Evolutionary conservation across 1,140 invertebrate genomes (phyloP).

Genomic region (Aethina tumida): DNA sequence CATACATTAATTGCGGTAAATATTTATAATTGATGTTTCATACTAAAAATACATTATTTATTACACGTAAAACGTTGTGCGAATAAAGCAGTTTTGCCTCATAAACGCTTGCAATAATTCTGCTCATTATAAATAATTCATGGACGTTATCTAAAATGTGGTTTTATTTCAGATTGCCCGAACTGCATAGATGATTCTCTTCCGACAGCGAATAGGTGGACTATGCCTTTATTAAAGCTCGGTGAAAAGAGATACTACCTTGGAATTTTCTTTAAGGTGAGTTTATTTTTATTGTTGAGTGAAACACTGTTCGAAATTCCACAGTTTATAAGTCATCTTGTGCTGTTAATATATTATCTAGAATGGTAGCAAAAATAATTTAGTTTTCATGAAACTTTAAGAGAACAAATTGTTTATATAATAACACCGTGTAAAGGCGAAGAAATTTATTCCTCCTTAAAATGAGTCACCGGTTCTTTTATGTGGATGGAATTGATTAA

Average conservation of each 20-base stretch:
- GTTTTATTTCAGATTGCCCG: conserved; percentile 54
- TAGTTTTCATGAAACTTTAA: too few species aligned
- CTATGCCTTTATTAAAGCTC: conserved; percentile 76
- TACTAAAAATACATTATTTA: neutral
- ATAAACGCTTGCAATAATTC: neutral
- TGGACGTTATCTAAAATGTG: conserved; percentile 1
- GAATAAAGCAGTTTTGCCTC: neutral
- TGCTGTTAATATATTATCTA: too few species aligned
- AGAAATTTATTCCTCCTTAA: too few species aligned
- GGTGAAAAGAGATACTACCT: conserved; percentile 82
- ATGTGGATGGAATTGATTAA: too few species aligned
- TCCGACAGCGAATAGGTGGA: conserved; percentile 63
- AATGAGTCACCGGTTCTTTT: too few species aligned
- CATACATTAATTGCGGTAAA: too few species aligned
- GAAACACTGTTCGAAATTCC: too few species aligned
- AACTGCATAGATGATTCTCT: conserved; percentile 66
- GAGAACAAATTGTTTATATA: too few species aligned
- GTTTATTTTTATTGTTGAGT: conserved; percentile 6
- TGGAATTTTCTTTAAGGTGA: conserved; percentile 86
- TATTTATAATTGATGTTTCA: too few species aligned
- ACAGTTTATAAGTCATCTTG: too few species aligned
- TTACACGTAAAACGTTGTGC: neutral
- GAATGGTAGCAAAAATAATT: too few species aligned
- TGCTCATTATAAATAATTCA: neutral
- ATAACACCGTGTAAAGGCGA: too few species aligned